Evolutionary conservation across 2,797 vertebrate genomes (phyloP).

Genomic region (Champsocephalus esox): DNA sequence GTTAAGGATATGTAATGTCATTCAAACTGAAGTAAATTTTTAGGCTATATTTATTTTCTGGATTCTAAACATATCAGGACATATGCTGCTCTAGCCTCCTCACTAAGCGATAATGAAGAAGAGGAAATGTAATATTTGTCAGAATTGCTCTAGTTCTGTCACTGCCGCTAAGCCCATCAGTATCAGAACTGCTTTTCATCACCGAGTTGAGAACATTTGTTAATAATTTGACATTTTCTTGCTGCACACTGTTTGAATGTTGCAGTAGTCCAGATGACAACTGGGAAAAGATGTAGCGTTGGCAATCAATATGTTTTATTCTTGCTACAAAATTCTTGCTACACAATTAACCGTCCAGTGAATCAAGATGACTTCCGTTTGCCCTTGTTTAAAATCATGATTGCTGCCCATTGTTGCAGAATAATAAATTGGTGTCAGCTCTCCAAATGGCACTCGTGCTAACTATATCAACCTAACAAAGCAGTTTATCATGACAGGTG

Average conservation of each 20-base stretch:
- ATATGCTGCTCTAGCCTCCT: constrained; percentile 18
- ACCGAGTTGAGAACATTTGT: not conserved
- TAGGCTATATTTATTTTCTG: not conserved
- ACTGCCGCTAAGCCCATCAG: not conserved
- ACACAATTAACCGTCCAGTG: not conserved
- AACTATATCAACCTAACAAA: constrained; percentile 35
- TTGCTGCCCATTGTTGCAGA: not conserved
- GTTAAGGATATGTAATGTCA: not conserved
- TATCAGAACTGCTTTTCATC: not conserved
- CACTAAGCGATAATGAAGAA: constrained; percentile 5
- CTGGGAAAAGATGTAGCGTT: not conserved
- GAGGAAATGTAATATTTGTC: not conserved
- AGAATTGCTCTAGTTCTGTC: constrained; percentile 26
- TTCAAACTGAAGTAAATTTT: not conserved
- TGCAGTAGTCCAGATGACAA: not conserved
- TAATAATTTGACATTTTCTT: not conserved
- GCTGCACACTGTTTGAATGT: not conserved
- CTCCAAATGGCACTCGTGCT: not conserved
- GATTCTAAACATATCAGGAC: constrained; percentile 6
- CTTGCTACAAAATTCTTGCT: not conserved
- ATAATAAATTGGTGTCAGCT: constrained; percentile 15
- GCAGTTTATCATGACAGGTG: constrained; percentile 17
- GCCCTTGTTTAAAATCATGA: not conserved
- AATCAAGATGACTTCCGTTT: not conserved
- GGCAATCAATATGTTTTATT: not conserved